phyloP scores from a whole-genome alignment of 2,888 invertebrate genomes.

The Axea sp. region DNA sequence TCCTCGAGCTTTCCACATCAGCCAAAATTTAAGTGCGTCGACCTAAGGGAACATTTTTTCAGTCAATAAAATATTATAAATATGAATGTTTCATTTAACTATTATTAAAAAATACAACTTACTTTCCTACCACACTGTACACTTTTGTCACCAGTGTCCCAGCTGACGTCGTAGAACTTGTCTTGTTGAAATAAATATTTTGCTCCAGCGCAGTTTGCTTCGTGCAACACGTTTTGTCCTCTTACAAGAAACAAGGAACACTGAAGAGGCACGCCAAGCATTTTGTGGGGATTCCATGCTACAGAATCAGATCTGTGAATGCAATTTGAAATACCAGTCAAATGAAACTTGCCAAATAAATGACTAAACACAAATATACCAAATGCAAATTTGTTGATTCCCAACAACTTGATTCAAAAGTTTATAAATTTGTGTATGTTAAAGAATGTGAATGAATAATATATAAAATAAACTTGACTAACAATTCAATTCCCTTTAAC shows the following conservation, averaged over 20 bases:
- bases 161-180: conserved; percentile 89
- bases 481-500: conserved; percentile 85
- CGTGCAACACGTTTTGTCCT: conserved; percentile 82
- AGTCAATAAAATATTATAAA: too few relatives aligned
- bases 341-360: neutral
- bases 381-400: neutral
- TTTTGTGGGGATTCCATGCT: conserved; percentile 93
- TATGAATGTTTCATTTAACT: neutral
- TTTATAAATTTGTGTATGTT: too few relatives aligned
- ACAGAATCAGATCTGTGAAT: conserved; percentile 86
- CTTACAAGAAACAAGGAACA: conserved; percentile 86
- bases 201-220: conserved; percentile 86
- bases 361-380: neutral
- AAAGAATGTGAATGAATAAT: too few relatives aligned
- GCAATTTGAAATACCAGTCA: too few relatives aligned
- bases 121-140: conserved; percentile 95
- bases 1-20: conserved; percentile 93
- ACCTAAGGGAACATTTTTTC: too few relatives aligned
- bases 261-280: conserved; percentile 89
- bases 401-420: too few relatives aligned
- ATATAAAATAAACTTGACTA: too few relatives aligned
- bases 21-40: conserved; percentile 95
- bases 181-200: conserved; percentile 91
- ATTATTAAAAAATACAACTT: conserved; percentile 9
- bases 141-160: conserved; percentile 92